Base-by-base conservation (phyloP, 2,888 invertebrate genomes). In the Nomada lathburiana region DNA sequence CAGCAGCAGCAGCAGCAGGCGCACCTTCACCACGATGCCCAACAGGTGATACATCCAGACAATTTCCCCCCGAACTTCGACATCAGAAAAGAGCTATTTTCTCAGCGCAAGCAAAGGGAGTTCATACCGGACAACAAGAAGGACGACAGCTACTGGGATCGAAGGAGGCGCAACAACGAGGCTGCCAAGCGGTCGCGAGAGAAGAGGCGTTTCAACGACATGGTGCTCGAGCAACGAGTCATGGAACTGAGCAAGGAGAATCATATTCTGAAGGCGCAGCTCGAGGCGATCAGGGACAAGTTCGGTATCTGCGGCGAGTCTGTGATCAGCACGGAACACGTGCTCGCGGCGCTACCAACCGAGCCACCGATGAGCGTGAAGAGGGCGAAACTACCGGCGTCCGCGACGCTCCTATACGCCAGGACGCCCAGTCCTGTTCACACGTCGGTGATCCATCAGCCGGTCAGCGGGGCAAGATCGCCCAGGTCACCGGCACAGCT, bases 111-210 rank as follows among this genome's bases (percentile, higher is more conserved):
- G 93, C 98, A 98, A 92, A 95, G 99, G 18, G 98, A 99, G 94
- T 99, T 99, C 94, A 99, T 98, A 84, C 99, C 99, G 0, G 99
- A 99, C 93, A 98, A 96, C 94, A 98, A 98, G 94, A 99, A 99
- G 93, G 99, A 99, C 92, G 98, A 98, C 91, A 98, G 97, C 92
- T 99, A 99, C 94, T 99, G 99, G 99, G 98, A 99, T 94, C 96
- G 99, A 76, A 95, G 99, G 76, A 95, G 99, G 84, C 96, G 99
- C 80, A 99, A 99, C 94, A 99, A 99, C 94, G 99, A 99, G 94
- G 99, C 99, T 0, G 99, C 99, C 76, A 98, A 99, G 93, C 95
- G 98, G 62, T 98, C 98, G 9, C 96, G 99, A n/a, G 99, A 99
- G 94, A 99, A 99, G 94, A 96, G 99, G 59, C 96, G 99, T 64